Conservation (phyloP, 2,797 vertebrate genomes). For the Lutjanus campechanus region DNA sequence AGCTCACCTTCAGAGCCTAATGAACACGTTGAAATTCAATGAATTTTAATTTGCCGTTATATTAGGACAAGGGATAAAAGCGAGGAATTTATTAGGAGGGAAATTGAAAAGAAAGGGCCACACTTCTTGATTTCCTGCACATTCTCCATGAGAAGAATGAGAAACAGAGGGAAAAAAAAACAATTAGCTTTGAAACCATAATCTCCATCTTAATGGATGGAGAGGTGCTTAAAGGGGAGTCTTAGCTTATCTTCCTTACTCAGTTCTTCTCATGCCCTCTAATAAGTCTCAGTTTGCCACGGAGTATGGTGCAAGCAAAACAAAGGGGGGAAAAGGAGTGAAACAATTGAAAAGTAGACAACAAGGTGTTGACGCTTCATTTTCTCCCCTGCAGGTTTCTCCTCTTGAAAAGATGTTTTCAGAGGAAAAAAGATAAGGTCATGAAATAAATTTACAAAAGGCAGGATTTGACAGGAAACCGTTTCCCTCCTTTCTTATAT, state of each 20-base stretch:
- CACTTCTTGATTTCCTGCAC: conserved; percentile 70
- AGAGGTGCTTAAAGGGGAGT: conserved; percentile 71
- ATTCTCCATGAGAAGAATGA: conserved; percentile 62
- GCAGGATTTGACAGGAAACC: conserved; percentile 18
- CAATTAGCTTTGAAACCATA: conserved; percentile 80
- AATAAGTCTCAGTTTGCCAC: conserved; percentile 46
- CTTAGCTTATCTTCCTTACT: conserved; percentile 62
- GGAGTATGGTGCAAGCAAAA: conserved; percentile 33
- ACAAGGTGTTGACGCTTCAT: conserved; percentile 42
- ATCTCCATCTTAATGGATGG: conserved; percentile 72
- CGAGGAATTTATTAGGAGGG: conserved; percentile 76
- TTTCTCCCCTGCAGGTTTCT: conserved; percentile 42
- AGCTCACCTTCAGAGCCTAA: conserved; percentile 83
- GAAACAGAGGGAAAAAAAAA: conserved; percentile 61
- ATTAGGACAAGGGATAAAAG: conserved; percentile 77
- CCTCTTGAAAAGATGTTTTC: conserved; percentile 43
- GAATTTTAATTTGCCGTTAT: conserved; percentile 85
- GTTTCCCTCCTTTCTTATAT: conserved; percentile 19
- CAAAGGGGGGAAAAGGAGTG: conserved; percentile 16
- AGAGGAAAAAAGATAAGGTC: conserved; percentile 46
- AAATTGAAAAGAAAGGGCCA: conserved; percentile 78
- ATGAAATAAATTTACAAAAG: conserved; percentile 29
- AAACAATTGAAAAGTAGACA: conserved; percentile 41
- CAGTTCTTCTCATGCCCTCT: conserved; percentile 56
- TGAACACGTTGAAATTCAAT: conserved; percentile 84